phyloP scores from a whole-genome alignment of 2,888 invertebrate genomes.

The Stenchaetothrips biformis region DNA sequence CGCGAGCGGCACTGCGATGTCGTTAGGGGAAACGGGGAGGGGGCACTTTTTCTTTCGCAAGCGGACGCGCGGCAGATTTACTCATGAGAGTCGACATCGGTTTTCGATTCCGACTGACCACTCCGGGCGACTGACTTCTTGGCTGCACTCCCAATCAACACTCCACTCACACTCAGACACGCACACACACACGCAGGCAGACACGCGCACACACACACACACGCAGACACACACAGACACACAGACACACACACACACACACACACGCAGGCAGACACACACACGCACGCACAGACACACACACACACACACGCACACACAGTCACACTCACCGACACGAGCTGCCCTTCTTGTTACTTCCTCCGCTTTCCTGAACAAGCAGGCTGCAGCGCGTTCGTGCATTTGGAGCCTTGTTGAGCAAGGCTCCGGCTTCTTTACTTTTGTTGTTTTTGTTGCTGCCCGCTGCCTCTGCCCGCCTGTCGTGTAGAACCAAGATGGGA shows the following conservation, averaged over 20 bases:
- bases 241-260: conserved; percentile 6
- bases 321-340: background rate
- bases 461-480: background rate
- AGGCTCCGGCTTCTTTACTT: background rate
- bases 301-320: background rate
- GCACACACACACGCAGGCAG: background rate
- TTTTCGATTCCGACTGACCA: background rate
- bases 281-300: background rate
- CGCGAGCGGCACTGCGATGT: too few species aligned
- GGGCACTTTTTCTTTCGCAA: too few species aligned
- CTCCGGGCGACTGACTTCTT: background rate
- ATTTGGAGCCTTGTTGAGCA: conserved; percentile 19
- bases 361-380: conserved; percentile 20
- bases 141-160: background rate
- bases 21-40: too few species aligned
- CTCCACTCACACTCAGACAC: background rate
- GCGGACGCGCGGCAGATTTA: background rate
- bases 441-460: background rate
- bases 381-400: background rate
- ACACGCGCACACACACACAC: background rate
- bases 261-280: background rate
- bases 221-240: background rate
- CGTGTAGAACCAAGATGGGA: background rate
- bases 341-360: background rate
- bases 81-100: background rate